Base-by-base conservation (phyloP, 2,888 invertebrate genomes). In the Holacanthella duospinosa region DNA sequence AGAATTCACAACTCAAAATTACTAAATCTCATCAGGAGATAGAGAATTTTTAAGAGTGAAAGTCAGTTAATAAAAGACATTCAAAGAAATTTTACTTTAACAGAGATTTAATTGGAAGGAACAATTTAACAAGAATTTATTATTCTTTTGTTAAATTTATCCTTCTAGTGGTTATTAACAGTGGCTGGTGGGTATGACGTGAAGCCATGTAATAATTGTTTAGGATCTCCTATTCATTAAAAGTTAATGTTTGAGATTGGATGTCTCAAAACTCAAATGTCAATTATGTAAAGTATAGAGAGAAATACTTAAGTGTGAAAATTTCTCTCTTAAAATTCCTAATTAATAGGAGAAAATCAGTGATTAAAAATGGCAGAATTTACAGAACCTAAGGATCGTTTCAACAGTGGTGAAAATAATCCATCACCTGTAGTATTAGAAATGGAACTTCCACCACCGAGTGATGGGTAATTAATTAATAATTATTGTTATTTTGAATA, bases 401-500 rank as follows among this genome's bases (percentile, higher is more conserved):
- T 6, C 9, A 9, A 48, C 19, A 48, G 48, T 21, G 21, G 48
- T 9, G 48, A 48, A n/a, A 48, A 48, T 48, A 48, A 48, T 21
- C 48, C 48, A 4, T 48, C 48, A 16, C 48, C 48, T 16, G 48
- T 48, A 4, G 48, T 48, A 4, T 21, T 48, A 9, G 48, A 48
- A 48, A 48, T 48, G 48, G 48, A 48, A 21, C 48, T 48, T n/a
- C 48, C 48, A n/a, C 48, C 48, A 21, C 48, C 48, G 16, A 48
- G 48, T 48, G 48, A 48, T 4, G 48, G 19, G 48, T 48, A 48
- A 48, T 36, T 36, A 6, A 36, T 36, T 36, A 6, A 36, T 4
- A 4, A 4, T 21, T 48, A 48, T 16, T 21, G 16, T 21, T 48
- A 48, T 21, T 21, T 16, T 16, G 48, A 21, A 48, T 16, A 48